Evolutionary conservation across 2,888 invertebrate genomes (phyloP).

Genomic region (Coleophora deauratella): DNA sequence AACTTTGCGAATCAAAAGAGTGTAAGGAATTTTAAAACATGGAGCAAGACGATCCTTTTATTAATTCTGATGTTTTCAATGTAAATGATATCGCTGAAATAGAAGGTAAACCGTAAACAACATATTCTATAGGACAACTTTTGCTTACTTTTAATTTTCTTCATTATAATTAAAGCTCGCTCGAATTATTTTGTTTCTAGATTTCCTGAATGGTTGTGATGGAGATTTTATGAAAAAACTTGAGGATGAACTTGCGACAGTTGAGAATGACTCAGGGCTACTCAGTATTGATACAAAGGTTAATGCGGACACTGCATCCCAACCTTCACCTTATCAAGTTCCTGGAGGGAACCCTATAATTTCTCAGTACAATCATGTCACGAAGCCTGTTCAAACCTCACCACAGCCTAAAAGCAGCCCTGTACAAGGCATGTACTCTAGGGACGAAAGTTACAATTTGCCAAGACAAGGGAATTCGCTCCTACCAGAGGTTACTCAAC

Average conservation of each 20-base stretch:
- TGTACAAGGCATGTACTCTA: conserved; percentile 38
- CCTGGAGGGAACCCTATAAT: conserved; percentile 53
- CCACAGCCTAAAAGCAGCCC: conserved; percentile 39
- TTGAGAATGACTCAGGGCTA: conserved; percentile 42
- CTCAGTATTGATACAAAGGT: conserved; percentile 46
- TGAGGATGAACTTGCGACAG: conserved; percentile 56
- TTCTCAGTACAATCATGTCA: conserved; percentile 47
- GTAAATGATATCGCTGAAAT: conserved; percentile 79
- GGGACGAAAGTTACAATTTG: conserved; percentile 48
- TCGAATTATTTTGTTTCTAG: conserved; percentile 49
- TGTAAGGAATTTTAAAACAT: conserved; percentile 23
- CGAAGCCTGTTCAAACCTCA: conserved; percentile 29
- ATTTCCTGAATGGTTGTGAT: conserved; percentile 79
- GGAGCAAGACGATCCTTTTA: conserved; percentile 54
- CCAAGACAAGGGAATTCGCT: conserved; percentile 30
- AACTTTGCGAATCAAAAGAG: conserved; percentile 9
- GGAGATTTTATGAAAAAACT: conserved; percentile 75
- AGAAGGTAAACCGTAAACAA: conserved; percentile 71
- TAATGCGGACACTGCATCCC: conserved; percentile 33
- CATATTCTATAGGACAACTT: neutral
- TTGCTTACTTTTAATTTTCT: neutral
- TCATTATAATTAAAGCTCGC: too few relatives aligned
- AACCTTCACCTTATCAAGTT: conserved; percentile 44
- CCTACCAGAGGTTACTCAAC: conserved; percentile 46
- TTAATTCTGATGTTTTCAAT: conserved; percentile 75